Conservation (phyloP, 2,797 vertebrate species). For the Thripadectes ignobilis region DNA sequence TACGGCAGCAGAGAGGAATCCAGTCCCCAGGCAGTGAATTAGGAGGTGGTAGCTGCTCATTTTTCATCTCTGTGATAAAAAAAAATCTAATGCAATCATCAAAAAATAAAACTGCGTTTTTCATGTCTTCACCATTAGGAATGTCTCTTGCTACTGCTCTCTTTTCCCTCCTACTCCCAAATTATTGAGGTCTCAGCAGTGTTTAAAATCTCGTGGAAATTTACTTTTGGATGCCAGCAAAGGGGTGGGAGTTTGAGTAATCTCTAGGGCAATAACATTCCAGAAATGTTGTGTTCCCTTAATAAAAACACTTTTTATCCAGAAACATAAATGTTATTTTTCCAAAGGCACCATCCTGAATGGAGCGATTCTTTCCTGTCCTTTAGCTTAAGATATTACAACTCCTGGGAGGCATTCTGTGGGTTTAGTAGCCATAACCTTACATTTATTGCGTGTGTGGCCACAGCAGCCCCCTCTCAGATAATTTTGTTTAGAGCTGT, state of each 20-base stretch:
- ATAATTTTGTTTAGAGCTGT: slow-evolving; percentile 68
- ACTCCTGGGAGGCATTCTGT: slow-evolving; percentile 12
- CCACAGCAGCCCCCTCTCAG: slow-evolving; percentile 20
- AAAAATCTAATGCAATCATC: slow-evolving; percentile 56
- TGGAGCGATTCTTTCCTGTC: not conserved
- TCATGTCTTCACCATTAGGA: slow-evolving; percentile 49
- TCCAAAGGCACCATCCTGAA: slow-evolving; percentile 31
- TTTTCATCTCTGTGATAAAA: slow-evolving; percentile 47
- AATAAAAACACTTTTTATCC: slow-evolving; percentile 43
- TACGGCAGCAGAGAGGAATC: not conserved
- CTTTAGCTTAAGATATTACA: not conserved
- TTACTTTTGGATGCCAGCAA: slow-evolving; percentile 4
- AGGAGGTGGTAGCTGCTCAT: slow-evolving; percentile 42
- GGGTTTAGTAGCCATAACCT: slow-evolving; percentile 35
- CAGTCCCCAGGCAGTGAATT: slow-evolving; percentile 3
- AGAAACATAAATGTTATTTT: slow-evolving; percentile 36
- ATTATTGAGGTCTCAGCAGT: slow-evolving; percentile 34
- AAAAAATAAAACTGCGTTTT: slow-evolving; percentile 54
- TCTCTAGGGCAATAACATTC: slow-evolving; percentile 13
- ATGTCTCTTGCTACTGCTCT: not conserved
- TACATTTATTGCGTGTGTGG: slow-evolving; percentile 15
- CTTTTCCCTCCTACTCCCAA: slow-evolving; percentile 35
- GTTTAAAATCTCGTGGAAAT: slow-evolving; percentile 23
- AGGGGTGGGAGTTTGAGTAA: slow-evolving; percentile 12
- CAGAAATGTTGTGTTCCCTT: slow-evolving; percentile 14